A percentile compares a stretch with the other conserved stretches of the same genome.
These are phyloP conservation scores for Grammomys dolichurus DNA, from an alignment of 2,113 vertebrate genomes.

Conservation along the genomic window DNA sequence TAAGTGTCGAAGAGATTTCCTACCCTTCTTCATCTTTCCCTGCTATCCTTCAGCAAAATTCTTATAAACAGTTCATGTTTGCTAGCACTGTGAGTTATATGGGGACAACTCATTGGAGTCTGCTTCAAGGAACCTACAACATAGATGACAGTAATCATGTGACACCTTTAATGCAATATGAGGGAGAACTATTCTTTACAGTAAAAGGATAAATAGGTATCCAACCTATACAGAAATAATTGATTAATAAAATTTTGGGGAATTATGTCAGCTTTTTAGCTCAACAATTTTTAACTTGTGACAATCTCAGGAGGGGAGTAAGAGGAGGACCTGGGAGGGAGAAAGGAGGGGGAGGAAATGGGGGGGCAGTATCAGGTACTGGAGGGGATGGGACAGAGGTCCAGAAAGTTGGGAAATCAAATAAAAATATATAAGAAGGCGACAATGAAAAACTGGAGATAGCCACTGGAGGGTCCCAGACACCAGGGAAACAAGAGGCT, in stretches of 20 bases:
- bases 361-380: no score
- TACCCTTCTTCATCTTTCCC: neutral
- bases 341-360: no score
- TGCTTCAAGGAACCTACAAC: neutral
- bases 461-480: no score
- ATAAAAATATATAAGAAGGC: no score
- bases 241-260: neutral
- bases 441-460: no score
- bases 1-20: neutral
- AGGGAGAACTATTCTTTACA: neutral
- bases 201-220: neutral
- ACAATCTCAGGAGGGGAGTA: no score
- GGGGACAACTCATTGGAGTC: neutral
- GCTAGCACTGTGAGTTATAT: neutral
- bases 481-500: no score
- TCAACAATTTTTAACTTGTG: neutral
- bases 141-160: neutral
- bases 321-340: no score
- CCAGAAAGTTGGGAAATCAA: no score
- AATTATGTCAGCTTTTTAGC: neutral
- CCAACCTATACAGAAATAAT: neutral
- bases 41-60: neutral
- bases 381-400: no score
- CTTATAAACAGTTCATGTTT: neutral
- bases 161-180: neutral